Base-by-base conservation (phyloP, 1,140 invertebrate species). In the Hormaphis cornu region DNA sequence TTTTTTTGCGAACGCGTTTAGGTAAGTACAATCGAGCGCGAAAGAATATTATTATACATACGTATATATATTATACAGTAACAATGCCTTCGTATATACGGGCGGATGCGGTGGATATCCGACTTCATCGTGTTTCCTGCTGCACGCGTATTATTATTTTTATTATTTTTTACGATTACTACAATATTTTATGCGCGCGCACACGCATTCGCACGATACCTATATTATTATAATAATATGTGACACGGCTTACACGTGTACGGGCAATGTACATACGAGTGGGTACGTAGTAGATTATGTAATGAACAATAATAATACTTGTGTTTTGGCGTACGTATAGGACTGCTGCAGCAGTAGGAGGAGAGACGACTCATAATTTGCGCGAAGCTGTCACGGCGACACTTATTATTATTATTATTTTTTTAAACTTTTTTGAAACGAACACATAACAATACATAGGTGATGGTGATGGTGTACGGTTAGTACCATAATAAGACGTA, bases 51-150 rank as follows among this genome's bases (percentile, higher is more conserved):
- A n/a, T n/a, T n/a, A 12, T 26, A 52, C n/a, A 26, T 52, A n/a
- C 6, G 14, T 22, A 7, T 24, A 50, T 14, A 2, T 24, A 22
- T 22, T 12, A 26, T 50, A 16, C 46, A 48, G 28, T 66, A 66
- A 66, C 61, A 66, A 66, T 66, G 50, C 61, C 44, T n/a, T n/a
- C n/a, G n/a, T n/a, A n/a, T n/a, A 66, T 66, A 66, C 61, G 61
- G 61, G 61, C 61, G 61, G 61, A 66, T 66, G 24, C 61, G 28
- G 42, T 50, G 40, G 44, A 66, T 66, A 66, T 66, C 61, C 61
- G 61, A 66, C 44, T 66, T 66, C 44, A 35, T 33, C 24, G 12
- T 16, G 42, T 48, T 50, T 50, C 44, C 26, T 63, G 18, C 42
- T 46, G 20, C 12, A 22, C 10, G 28, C n/a, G n/a, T n/a, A n/a